phyloP scores from a whole-genome alignment of 2,113 vertebrate species.

The Pycnonotus jocosus region DNA sequence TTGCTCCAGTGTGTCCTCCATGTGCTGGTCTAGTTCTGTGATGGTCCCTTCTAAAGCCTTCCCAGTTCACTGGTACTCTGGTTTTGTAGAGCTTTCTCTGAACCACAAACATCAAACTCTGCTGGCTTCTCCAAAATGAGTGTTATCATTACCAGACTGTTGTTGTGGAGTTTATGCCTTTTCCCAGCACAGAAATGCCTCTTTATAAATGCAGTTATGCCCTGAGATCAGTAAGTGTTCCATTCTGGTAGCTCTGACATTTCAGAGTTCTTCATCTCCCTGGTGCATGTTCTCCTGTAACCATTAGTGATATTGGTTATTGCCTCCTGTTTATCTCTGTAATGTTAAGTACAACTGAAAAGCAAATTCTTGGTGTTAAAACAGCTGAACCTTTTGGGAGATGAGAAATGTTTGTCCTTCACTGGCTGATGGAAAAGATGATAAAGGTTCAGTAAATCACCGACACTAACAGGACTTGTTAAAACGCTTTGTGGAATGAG shows the following conservation, averaged over 20 bases:
- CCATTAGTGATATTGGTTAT: not conserved
- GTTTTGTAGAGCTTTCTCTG: slow-evolving; percentile 4
- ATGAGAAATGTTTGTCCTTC: not conserved
- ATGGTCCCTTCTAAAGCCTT: slow-evolving; percentile 74
- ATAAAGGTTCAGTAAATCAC: not conserved
- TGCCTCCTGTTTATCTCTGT: not conserved
- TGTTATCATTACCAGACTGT: not conserved
- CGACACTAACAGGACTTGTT: not conserved
- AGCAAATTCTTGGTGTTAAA: not conserved
- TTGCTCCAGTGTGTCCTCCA: slow-evolving; percentile 4
- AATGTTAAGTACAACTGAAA: not conserved
- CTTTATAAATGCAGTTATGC: not conserved
- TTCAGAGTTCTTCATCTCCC: not conserved
- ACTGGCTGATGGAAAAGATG: not conserved
- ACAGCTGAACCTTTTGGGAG: not conserved
- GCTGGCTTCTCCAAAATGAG: not conserved
- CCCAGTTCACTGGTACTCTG: not conserved
- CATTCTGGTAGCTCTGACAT: not conserved
- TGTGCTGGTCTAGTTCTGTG: slow-evolving; percentile 75
- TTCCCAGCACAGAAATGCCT: not conserved
- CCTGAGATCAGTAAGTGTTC: not conserved
- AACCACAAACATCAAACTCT: not conserved
- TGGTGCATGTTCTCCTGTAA: not conserved
- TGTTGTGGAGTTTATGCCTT: not conserved
- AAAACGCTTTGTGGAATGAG: not conserved